A percentile compares a stretch with the other conserved stretches of the same genome.
phyloP scores from a whole-genome alignment of 2,888 invertebrate genomes.

The Spialia ferax region DNA sequence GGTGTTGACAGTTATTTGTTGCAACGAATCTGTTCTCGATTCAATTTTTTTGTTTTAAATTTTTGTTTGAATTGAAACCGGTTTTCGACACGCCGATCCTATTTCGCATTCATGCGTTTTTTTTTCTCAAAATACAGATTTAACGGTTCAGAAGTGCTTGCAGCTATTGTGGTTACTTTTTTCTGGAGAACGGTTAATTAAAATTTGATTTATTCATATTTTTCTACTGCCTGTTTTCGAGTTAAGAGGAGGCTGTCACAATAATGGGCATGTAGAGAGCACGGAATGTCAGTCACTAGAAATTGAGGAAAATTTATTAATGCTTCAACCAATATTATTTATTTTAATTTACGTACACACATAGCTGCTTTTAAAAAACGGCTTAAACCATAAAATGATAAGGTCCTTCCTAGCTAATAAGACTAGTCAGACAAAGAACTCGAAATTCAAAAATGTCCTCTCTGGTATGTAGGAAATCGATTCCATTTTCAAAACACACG shows the following conservation, averaged over 20 bases:
- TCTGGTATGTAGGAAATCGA: too few relatives aligned
- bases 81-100: conserved; percentile 74
- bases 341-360: too few relatives aligned
- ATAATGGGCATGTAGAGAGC: conserved; percentile 40
- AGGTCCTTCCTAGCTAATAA: too few relatives aligned
- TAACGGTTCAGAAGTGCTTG: conserved; percentile 76
- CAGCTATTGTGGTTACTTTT: conserved; percentile 80
- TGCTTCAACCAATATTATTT: too few relatives aligned
- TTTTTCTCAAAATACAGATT: conserved; percentile 74
- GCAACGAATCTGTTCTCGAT: conserved; percentile 76
- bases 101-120: conserved; percentile 74
- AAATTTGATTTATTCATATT: conserved; percentile 83
- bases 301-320: too few relatives aligned
- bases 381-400: too few relatives aligned
- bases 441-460: too few relatives aligned
- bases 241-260: conserved; percentile 68
- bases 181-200: conserved; percentile 74
- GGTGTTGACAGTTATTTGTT: conserved; percentile 87
- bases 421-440: too few relatives aligned
- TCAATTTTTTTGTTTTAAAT: conserved; percentile 73
- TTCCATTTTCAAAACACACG: too few relatives aligned
- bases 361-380: too few relatives aligned
- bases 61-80: conserved; percentile 79
- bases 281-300: background rate
- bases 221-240: conserved; percentile 54